Conservation (phyloP, 2,888 invertebrate genomes). For the Drosophila borborema region DNA sequence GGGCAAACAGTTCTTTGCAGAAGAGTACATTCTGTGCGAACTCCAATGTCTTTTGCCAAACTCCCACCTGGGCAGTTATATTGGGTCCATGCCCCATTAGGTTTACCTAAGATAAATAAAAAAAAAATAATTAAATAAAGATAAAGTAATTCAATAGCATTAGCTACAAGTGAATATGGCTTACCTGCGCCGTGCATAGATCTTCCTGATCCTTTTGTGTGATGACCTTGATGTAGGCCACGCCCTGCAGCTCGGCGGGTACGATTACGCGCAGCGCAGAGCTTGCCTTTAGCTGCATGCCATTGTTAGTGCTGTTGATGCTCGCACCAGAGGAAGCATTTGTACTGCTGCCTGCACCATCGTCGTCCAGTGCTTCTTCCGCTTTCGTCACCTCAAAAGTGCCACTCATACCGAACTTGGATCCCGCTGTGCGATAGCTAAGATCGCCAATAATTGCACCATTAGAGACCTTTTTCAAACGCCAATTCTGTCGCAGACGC, state of each 20-base stretch:
- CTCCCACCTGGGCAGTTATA: slow-evolving; percentile 87
- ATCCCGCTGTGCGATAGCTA: slow-evolving; percentile 97
- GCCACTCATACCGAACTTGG: slow-evolving; percentile 96
- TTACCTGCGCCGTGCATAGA: slow-evolving; percentile 90
- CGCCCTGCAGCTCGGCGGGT: slow-evolving; percentile 97
- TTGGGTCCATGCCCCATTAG: slow-evolving; percentile 91
- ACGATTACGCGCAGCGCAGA: slow-evolving; percentile 96
- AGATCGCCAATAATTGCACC: slow-evolving; percentile 96
- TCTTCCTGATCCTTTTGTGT: slow-evolving; percentile 98
- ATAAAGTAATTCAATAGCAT: neutral
- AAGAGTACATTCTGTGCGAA: slow-evolving; percentile 98
- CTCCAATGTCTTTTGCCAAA: slow-evolving; percentile 98
- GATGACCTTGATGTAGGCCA: slow-evolving; percentile 97
- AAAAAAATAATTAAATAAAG: too few species aligned
- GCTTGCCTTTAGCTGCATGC: slow-evolving; percentile 87
- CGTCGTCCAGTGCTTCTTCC: slow-evolving; percentile 86
- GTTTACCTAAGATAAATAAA: slow-evolving; percentile 86
- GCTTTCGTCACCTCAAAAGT: slow-evolving; percentile 98
- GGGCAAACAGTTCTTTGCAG: slow-evolving; percentile 97
- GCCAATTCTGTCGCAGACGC: slow-evolving; percentile 96
- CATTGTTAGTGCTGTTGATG: slow-evolving; percentile 82
- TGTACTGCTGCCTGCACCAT: slow-evolving; percentile 81
- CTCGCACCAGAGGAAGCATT: slow-evolving; percentile 68
- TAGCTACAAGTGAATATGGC: accelerated
- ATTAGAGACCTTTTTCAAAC: slow-evolving; percentile 97